Base-by-base conservation (phyloP, 92 coral and sea anemone species). In the Chrysogorgia sp. region DNA sequence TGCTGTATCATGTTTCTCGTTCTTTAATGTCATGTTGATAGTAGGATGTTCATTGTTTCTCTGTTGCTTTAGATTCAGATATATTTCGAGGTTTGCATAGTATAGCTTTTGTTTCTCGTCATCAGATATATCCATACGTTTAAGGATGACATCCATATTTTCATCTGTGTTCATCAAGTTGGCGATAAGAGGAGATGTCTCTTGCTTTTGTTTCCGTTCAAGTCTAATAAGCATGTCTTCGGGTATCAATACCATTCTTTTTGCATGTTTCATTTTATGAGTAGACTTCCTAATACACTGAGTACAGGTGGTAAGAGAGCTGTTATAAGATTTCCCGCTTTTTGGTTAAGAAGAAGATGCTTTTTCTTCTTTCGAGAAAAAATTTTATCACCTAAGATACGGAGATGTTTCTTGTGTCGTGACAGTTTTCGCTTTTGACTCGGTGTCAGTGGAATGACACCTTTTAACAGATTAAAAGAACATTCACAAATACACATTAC, bases 231-330 rank as follows among this genome's bases (percentile, higher is more conserved):
- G 20, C 13, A 74, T 21, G 34, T 67, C 75, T 26, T 67, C 75
- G 0, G 75, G 75, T 0, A 67, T 57, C 7, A 67, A 20, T 4
- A 67, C 15, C 75, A 67, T 67, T n/a, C 75, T 14, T 45, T 67
- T 67, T 25, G 75, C 32, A 13, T 21, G 19, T 14, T 41, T 67
- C 75, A 67, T 67, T 43, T 57, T 19, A 13, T 40, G 7, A 72
- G 45, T 12, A 82, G 21, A 10, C 48, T 45, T 0, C 26, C 34
- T 1, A 72, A 28, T 34, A 53, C 47, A 6, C 55, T 58, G 9
- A 74, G 8, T 3, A 82, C 64, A 10, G 82, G 82, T n/a, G n/a
- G n/a, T n/a, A n/a, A n/a, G n/a, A n/a, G n/a, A 43, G 75, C 80
- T 26, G 63, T 34, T 28, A 82, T 20, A 14, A 81, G 43, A 17